Evolutionary conservation across 1,140 invertebrate species (phyloP), one percentile per base, ranked within the genome.

Genomic region (Drosophila parvula): DNA sequence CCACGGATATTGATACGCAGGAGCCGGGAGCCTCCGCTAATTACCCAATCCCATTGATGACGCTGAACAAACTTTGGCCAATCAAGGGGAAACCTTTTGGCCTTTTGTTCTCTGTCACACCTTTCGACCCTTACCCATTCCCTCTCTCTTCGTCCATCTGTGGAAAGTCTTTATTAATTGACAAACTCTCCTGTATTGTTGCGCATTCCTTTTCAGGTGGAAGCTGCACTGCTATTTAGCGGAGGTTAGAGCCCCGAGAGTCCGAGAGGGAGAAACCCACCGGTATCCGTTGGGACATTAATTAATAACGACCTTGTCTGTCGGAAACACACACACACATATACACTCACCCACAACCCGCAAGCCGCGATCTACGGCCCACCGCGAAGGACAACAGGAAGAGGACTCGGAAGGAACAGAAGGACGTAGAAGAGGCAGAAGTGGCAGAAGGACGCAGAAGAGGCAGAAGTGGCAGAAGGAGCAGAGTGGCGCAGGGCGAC

Each of bases 291-390:
- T 44, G 51, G 58, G 64, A 88, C 77, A 80, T 83, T 88, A 82
- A 83, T 86, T 88, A 88, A 79, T 88, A 84, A 82, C 70, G 75
- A 61, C 41, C 74, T 74, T 81, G 74, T 68, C 81, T 74, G 69
- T 70, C 48, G 32, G 41, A 62, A 40, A 61, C 48, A 65, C 71
- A 69, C 18, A 12, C 38, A 40, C 34, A 40, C 27, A 3, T 16
- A 12, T 2, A n/a, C 22, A 18, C 0, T 38, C 27, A 30, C 11
- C 43, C 43, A 50, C 28, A 50, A 11, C 28, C 47, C 32, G 30
- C 48, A 34, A 18, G 48, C 48, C 6, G 48, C 28, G 48, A 32
- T 18, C 48, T 28, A 51, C 9, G n/a, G 48, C 18, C 57, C 57
- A 45, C 30, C 44, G 59, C 59, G 47, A 56, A 57, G 16, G 45